Conservation (phyloP, 2,888 invertebrate species). For the Pristionchus entomophagus region DNA sequence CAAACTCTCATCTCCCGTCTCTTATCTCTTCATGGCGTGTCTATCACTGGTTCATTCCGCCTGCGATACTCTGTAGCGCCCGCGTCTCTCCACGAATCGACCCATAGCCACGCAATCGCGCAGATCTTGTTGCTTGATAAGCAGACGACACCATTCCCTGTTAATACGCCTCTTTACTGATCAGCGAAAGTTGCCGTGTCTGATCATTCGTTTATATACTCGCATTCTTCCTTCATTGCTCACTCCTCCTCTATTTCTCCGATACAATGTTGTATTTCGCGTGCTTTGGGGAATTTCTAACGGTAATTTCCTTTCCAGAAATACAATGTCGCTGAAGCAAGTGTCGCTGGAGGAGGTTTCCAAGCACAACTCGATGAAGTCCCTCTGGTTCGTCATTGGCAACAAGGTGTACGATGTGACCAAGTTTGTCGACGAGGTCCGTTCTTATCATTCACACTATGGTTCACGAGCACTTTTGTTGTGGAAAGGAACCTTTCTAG, state of each 20-base stretch:
- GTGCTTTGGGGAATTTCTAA: too few species aligned
- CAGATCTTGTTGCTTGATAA: slow-evolving; percentile 34
- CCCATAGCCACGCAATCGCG: slow-evolving; percentile 33
- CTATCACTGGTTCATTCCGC: not conserved
- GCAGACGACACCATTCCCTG: not conserved
- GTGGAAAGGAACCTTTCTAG: too few species aligned
- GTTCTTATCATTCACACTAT: not conserved
- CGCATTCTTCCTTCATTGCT: not conserved
- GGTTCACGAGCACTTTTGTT: too few species aligned
- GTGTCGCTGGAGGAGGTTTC: slow-evolving; percentile 66
- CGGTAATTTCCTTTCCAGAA: too few species aligned
- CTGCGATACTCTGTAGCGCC: slow-evolving; percentile 20
- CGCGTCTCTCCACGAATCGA: slow-evolving; percentile 4
- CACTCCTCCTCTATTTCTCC: too few species aligned
- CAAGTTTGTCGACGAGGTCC: slow-evolving; percentile 74
- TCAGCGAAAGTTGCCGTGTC: not conserved
- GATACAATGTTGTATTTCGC: too few species aligned
- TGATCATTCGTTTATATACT: not conserved
- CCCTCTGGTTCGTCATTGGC: slow-evolving; percentile 73
- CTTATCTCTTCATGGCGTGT: slow-evolving; percentile 6
- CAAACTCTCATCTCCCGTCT: not conserved
- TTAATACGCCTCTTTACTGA: not conserved
- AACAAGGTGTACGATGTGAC: slow-evolving; percentile 75
- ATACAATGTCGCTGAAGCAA: slow-evolving; percentile 45
- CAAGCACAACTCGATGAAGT: slow-evolving; percentile 70